Evolutionary conservation across 2,888 invertebrate genomes (phyloP), one percentile per base, ranked within the genome.

Genomic region (Caenorhabditis imperialis): DNA sequence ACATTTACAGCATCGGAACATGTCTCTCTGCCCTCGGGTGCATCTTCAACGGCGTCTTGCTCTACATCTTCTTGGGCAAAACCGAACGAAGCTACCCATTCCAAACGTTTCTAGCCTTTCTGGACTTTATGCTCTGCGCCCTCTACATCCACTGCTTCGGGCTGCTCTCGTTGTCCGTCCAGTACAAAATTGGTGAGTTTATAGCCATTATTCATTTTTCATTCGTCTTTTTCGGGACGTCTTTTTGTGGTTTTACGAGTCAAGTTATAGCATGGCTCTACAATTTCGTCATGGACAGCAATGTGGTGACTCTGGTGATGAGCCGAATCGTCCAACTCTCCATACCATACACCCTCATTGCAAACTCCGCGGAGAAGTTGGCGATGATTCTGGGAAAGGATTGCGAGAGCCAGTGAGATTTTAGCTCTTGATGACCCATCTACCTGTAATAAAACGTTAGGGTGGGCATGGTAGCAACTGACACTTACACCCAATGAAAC

Each of bases 281-380:
- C 54, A 51, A 70, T 23, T 63, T 75, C 3, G 65, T 78, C 1
- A 75, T 75, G 69, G 71, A 75, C 37, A 71, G 51, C 69, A 79
- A 71, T 55, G 72, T 74, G 22, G 40, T 58, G 33, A 42, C 70
- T n/a, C 40, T 77, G 14, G 74, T 77, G 20, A 61, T 79, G 67
- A 80, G 79, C 48, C 54, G 78, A 12, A 69, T 80, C 33, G 78
- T 81, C 6, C 79, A 80, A 30, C 40, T 79, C 8, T 62, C 78
- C 25, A 84, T 84, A 48, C 84, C 84, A 35, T 84, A 84, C 47
- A 78, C 82, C 1, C 72, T 84, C 44, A 81, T 84, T 12, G 81
- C 82, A 18, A 76, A 80, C 27, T 80, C 82, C 0, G 81, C 82
- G 18, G 84, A 84, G 12, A 72, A 72, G 35, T 44, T 72, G 55